phyloP scores from a whole-genome alignment of 2,888 invertebrate species.

The Celastrina argiolus region DNA sequence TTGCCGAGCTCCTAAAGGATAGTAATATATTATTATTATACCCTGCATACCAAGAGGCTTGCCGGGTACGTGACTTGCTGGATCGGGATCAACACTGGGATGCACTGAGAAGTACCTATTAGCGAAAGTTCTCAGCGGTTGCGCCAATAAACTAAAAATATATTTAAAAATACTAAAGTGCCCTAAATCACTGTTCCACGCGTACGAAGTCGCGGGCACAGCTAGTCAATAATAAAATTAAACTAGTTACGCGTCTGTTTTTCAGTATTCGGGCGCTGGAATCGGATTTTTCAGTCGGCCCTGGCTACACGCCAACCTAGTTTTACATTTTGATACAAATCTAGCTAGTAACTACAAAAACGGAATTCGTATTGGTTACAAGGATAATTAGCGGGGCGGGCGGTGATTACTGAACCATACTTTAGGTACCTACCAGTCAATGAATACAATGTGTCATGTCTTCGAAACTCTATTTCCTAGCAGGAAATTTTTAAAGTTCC shows the following conservation, averaged over 20 bases:
- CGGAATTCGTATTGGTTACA: conserved; percentile 3
- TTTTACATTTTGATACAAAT: conserved; percentile 6
- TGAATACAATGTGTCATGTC: not conserved
- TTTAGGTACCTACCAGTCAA: not conserved
- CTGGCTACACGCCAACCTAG: conserved; percentile 11
- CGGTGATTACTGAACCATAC: not conserved
- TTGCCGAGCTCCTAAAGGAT: too few species aligned
- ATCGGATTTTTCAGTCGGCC: not conserved
- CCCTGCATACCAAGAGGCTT: too few species aligned
- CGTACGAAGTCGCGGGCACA: too few species aligned
- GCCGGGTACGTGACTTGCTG: too few species aligned
- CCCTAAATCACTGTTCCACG: too few species aligned
- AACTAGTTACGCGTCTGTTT: not conserved
- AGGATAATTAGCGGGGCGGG: not conserved
- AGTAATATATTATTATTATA: too few species aligned
- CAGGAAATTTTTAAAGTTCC: too few species aligned
- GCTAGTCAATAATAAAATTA: not conserved
- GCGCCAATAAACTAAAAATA: too few species aligned
- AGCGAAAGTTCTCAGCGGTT: too few species aligned
- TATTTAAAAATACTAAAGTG: too few species aligned
- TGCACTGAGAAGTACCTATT: too few species aligned
- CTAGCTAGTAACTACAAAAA: not conserved
- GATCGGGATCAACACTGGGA: too few species aligned
- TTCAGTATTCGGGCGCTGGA: not conserved
- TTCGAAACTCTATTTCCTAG: not conserved